Conservation (phyloP, 2,113 vertebrate genomes). For the Xiphophorus maculatus region DNA sequence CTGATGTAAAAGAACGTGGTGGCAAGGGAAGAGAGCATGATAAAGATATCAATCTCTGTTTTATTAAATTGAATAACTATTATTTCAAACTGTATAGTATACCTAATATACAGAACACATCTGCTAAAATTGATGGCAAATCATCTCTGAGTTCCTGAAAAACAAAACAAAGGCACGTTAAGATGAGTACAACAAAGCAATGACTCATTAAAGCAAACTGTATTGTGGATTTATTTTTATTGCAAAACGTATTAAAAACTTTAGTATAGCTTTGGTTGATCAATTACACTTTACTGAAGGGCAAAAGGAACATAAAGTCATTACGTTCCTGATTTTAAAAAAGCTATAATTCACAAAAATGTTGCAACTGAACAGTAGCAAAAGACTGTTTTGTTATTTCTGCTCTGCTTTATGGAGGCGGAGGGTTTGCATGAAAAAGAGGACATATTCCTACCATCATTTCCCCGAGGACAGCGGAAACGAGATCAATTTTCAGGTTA, state of each 20-base stretch:
- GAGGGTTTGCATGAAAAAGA: neutral
- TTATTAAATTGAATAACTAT: neutral
- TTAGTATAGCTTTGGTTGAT: neutral
- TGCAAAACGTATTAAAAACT: neutral
- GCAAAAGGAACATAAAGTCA: neutral
- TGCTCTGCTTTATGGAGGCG: neutral
- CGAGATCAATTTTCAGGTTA: constrained; percentile 93
- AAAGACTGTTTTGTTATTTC: too few species aligned
- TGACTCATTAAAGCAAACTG: neutral
- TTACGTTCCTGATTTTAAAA: too few species aligned
- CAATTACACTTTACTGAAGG: neutral
- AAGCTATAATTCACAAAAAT: neutral
- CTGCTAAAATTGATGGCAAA: constrained; percentile 96
- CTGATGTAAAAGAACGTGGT: constrained; percentile 67
- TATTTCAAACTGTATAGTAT: constrained; percentile 31
- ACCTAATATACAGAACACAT: constrained; percentile 98
- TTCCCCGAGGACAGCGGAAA: constrained; percentile 87
- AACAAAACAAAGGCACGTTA: neutral
- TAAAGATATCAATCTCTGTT: neutral
- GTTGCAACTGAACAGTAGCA: too few species aligned
- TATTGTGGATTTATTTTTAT: neutral
- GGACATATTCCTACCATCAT: constrained; percentile 85
- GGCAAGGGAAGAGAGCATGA: neutral
- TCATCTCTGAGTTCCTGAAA: constrained; percentile 92
- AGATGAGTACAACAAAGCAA: neutral